These are phyloP conservation scores for Diacarnus erythraeanus DNA, from an alignment of 37 sponge, comb jelly and placozoan genomes.

Conservation along the genomic window DNA sequence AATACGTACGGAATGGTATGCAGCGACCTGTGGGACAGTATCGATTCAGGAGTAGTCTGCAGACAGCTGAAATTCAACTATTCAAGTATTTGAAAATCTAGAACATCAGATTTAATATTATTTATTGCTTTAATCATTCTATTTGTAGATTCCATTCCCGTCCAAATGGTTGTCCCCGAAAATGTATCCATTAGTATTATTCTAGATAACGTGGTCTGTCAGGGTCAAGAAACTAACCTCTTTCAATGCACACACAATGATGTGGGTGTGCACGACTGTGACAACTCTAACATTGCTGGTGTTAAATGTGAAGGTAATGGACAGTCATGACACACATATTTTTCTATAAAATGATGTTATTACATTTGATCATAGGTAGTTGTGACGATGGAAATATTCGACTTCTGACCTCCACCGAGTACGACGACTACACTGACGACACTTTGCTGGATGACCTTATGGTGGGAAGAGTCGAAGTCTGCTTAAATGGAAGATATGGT, in stretches of 20 bases:
- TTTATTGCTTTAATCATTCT: neutral
- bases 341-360: neutral
- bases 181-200: neutral
- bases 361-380: neutral
- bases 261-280: conserved; percentile 6
- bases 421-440: neutral
- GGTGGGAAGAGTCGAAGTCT: conserved; percentile 28
- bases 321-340: neutral
- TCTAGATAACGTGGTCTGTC: neutral
- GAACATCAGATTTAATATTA: too few species aligned
- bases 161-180: neutral
- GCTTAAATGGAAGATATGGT: conserved; percentile 20
- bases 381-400: neutral
- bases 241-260: neutral
- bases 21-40: conserved; percentile 23
- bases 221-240: conserved; percentile 2
- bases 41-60: conserved; percentile 55
- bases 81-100: conserved; percentile 1
- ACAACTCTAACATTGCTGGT: conserved; percentile 27
- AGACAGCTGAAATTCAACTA: conserved; percentile 38
- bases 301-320: conserved; percentile 25
- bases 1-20: conserved; percentile 25
- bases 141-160: neutral
- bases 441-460: conserved; percentile 2
- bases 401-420: neutral